Percentiles rank a stretch among this genome's conserved stretches.
Evolutionary conservation across 2,888 invertebrate genomes (phyloP).

Genomic region (Drosophila limbata): DNA sequence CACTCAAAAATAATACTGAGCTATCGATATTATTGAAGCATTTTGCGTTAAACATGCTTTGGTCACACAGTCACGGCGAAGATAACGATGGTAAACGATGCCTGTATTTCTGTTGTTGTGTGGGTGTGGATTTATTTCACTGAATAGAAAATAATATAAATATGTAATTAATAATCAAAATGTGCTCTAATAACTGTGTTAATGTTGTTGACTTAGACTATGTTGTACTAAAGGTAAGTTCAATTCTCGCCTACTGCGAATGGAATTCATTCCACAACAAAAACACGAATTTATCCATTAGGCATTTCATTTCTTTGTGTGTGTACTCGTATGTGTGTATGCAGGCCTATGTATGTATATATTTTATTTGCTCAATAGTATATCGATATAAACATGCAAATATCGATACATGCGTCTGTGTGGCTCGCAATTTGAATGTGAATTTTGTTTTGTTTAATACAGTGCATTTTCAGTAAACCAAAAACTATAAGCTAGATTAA

Average conservation of each 20-base stretch:
- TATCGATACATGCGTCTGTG: constrained; percentile 3
- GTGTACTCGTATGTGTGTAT: not conserved
- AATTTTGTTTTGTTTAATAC: too few relatives aligned
- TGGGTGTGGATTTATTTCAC: constrained; percentile 44
- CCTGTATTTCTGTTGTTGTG: constrained; percentile 44
- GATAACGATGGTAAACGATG: constrained; percentile 31
- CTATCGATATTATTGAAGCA: not conserved
- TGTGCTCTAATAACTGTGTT: constrained; percentile 57
- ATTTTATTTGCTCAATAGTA: not conserved
- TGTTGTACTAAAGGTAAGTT: constrained; percentile 75
- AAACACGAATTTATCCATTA: not conserved
- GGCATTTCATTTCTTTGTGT: not conserved
- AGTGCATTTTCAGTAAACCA: too few relatives aligned
- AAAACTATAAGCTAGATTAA: too few relatives aligned
- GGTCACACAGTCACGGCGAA: constrained; percentile 44
- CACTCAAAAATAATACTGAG: not conserved
- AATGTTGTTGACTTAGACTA: constrained; percentile 60
- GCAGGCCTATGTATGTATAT: not conserved
- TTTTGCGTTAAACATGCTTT: not conserved
- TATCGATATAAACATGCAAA: constrained; percentile 10
- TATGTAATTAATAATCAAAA: constrained; percentile 56
- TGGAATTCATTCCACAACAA: constrained; percentile 1
- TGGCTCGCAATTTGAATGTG: not conserved
- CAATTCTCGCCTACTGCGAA: not conserved
- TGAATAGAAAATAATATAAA: constrained; percentile 27